Conservation (phyloP, 2,888 invertebrate genomes). For the Diarsia rubi region DNA sequence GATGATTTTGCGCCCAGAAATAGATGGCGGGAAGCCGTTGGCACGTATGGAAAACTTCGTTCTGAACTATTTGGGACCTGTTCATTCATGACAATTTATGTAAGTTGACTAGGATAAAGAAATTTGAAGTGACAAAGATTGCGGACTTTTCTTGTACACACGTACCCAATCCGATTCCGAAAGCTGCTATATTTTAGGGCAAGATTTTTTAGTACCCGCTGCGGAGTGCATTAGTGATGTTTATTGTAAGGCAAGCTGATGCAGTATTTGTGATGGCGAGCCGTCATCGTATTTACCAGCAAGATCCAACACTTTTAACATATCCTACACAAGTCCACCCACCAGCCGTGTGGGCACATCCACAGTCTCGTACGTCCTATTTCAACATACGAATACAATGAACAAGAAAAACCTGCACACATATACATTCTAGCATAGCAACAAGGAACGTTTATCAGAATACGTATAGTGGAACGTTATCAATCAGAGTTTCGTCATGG, state of each 20-base stretch:
- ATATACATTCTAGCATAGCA: conserved; percentile 75
- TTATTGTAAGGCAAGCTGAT: conserved; percentile 26
- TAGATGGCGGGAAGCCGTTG: conserved; percentile 53
- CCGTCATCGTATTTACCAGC: conserved; percentile 42
- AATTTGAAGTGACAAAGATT: conserved; percentile 27
- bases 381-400: conserved; percentile 59
- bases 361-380: conserved; percentile 56
- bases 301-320: conserved; percentile 44
- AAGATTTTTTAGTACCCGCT: conserved; percentile 26
- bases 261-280: conserved; percentile 25
- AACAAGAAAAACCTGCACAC: conserved; percentile 51
- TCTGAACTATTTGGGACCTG: conserved; percentile 40
- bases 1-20: conserved; percentile 49
- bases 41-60: conserved; percentile 49
- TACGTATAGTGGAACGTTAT: conserved; percentile 82
- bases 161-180: background rate
- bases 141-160: conserved; percentile 27
- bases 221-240: conserved; percentile 40
- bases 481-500: conserved; percentile 88
- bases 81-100: conserved; percentile 53
- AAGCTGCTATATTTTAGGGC: conserved; percentile 25
- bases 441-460: conserved; percentile 79
- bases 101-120: conserved; percentile 18
- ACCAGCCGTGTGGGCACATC: conserved; percentile 39
- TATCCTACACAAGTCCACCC: conserved; percentile 56